Evolutionary conservation across 2,888 invertebrate species (phyloP).

Genomic region (Allacma fusca): DNA sequence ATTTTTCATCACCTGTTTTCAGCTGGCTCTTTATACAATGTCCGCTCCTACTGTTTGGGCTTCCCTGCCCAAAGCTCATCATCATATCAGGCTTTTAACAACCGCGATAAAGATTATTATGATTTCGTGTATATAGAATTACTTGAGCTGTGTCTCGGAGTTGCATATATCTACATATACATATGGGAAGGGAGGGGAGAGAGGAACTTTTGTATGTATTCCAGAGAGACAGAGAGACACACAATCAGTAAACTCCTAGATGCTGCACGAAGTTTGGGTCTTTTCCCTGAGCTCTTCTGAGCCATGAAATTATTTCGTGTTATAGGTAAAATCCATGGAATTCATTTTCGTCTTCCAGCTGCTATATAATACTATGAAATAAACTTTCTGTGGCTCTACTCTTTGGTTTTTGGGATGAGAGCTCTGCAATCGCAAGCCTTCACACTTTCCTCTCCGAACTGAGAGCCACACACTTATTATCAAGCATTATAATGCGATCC

Average conservation of each 20-base stretch:
- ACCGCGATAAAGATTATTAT: conserved; percentile 12
- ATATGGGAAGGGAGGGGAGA: not conserved
- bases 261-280: too few relatives aligned
- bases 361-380: not conserved
- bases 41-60: not conserved
- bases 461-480: too few relatives aligned
- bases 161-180: not conserved
- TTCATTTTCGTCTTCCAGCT: not conserved
- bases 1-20: conserved; percentile 42
- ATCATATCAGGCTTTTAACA: conserved; percentile 11
- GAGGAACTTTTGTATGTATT: not conserved
- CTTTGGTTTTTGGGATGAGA: too few relatives aligned
- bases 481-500: not conserved
- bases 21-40: not conserved
- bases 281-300: not conserved
- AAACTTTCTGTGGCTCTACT: not conserved
- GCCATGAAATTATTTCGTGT: conserved; percentile 16
- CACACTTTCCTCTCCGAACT: too few relatives aligned
- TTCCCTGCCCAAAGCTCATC: not conserved
- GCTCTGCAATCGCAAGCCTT: too few relatives aligned
- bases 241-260: too few relatives aligned
- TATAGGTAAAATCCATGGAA: conserved; percentile 11
- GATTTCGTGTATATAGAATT: not conserved
- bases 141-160: too few relatives aligned
- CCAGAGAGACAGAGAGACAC: too few relatives aligned